Conservation (phyloP, 2,888 invertebrate genomes). For the Alentia gelatinosa region DNA sequence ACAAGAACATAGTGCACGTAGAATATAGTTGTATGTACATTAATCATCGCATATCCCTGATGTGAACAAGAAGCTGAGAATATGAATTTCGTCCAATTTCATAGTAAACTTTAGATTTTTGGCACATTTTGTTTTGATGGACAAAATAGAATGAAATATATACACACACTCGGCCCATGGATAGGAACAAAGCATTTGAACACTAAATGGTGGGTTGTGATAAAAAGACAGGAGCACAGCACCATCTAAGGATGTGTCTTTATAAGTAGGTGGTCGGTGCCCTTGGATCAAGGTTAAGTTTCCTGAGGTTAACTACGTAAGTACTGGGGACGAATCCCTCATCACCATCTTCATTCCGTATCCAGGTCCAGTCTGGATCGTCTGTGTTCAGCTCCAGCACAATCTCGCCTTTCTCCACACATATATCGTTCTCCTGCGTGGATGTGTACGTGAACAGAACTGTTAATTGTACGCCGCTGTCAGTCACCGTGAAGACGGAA, state of each 20-base stretch:
- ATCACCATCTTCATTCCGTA: constrained; percentile 19
- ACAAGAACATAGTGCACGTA: too few species aligned
- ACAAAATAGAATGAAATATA: too few species aligned
- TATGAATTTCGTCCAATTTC: too few species aligned
- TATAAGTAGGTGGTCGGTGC: constrained; percentile 31
- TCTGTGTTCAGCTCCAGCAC: constrained; percentile 29
- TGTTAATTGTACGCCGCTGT: constrained; percentile 15
- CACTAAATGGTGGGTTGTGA: too few species aligned
- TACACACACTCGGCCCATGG: too few species aligned
- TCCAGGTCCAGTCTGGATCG: constrained; percentile 36
- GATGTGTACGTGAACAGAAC: not conserved
- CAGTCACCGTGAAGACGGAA: constrained; percentile 24
- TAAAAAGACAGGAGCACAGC: too few species aligned
- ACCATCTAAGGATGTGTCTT: too few species aligned
- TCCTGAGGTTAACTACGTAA: constrained; percentile 44
- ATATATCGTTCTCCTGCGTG: constrained; percentile 15
- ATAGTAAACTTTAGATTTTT: not conserved
- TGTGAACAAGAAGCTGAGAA: too few species aligned
- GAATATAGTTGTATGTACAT: too few species aligned
- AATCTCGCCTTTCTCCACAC: constrained; percentile 31
- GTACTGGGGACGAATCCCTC: constrained; percentile 36
- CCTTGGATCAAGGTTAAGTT: constrained; percentile 36
- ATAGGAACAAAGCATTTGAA: too few species aligned
- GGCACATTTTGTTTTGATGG: constrained; percentile 1
- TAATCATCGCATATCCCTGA: too few species aligned